Conservation (phyloP, 1,140 invertebrate species). For the Pararge aegeria region DNA sequence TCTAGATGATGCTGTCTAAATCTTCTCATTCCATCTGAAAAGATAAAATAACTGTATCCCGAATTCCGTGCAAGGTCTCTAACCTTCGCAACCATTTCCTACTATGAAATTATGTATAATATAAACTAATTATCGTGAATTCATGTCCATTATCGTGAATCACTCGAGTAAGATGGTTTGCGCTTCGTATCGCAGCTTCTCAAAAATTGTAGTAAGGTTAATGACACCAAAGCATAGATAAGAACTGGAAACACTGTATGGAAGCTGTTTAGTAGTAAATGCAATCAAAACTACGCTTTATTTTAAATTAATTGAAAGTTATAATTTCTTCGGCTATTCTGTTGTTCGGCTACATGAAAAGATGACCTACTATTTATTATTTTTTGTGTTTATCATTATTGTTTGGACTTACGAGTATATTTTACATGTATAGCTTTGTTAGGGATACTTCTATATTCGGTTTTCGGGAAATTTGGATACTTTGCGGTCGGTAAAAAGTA, state of each 20-base stretch:
- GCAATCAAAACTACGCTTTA: not conserved
- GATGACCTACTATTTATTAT: too few relatives aligned
- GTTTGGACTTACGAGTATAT: too few relatives aligned
- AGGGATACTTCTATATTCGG: too few relatives aligned
- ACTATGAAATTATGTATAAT: constrained; percentile 1
- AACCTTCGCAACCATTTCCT: constrained; percentile 16
- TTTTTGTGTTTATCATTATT: not conserved
- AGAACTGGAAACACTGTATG: constrained; percentile 1
- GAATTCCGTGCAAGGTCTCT: constrained; percentile 10
- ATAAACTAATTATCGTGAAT: constrained; percentile 21
- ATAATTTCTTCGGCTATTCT: not conserved
- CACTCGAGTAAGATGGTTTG: constrained; percentile 1
- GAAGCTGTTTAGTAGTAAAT: not conserved
- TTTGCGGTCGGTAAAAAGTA: too few relatives aligned
- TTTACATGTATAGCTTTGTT: too few relatives aligned
- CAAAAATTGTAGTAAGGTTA: constrained; percentile 18
- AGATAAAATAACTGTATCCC: constrained; percentile 15
- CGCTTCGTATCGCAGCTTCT: constrained; percentile 13
- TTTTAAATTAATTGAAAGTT: not conserved
- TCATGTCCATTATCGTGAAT: constrained; percentile 5
- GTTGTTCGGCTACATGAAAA: not conserved
- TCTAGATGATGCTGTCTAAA: constrained; percentile 13
- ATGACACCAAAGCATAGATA: constrained; percentile 22
- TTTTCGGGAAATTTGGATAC: too few relatives aligned
- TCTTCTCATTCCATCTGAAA: constrained; percentile 9